These are phyloP conservation scores for Balearica regulorum DNA, from an alignment of 2,797 vertebrate genomes.

Conservation along the genomic window DNA sequence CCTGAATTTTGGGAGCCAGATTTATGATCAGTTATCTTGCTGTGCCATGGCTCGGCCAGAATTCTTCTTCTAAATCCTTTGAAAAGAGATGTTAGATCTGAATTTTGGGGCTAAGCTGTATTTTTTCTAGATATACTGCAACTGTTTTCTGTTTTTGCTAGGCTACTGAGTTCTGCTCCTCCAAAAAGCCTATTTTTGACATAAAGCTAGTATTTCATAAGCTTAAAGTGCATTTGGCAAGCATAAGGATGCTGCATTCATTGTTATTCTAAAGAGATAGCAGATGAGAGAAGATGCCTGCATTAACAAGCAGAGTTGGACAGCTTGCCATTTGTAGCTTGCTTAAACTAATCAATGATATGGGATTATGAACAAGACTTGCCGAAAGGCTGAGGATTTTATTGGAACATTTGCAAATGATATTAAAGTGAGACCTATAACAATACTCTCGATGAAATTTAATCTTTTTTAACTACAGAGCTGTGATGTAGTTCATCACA, in stretches of 20 bases:
- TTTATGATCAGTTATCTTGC: background rate
- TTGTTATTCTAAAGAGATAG: slow-evolving; percentile 25
- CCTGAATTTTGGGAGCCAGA: background rate
- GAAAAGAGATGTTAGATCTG: background rate
- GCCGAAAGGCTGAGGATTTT: background rate
- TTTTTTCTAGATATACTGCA: background rate
- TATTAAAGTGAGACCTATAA: background rate
- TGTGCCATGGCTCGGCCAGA: background rate
- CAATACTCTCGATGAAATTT: background rate
- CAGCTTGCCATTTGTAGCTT: slow-evolving; percentile 6
- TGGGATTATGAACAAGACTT: background rate
- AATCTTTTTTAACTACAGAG: background rate
- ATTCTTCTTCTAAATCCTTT: background rate
- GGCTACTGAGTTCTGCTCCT: background rate
- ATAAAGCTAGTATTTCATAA: background rate
- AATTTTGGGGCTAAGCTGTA: background rate
- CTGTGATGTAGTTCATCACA: background rate
- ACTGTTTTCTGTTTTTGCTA: background rate
- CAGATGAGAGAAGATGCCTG: background rate
- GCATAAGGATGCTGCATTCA: background rate
- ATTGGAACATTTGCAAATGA: background rate
- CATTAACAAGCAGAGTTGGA: background rate
- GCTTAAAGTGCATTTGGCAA: slow-evolving; percentile 17
- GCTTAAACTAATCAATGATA: slow-evolving; percentile 18
- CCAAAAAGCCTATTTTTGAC: background rate